phyloP scores from a whole-genome alignment of 2,113 vertebrate genomes.

The Oceanites oceanicus region DNA sequence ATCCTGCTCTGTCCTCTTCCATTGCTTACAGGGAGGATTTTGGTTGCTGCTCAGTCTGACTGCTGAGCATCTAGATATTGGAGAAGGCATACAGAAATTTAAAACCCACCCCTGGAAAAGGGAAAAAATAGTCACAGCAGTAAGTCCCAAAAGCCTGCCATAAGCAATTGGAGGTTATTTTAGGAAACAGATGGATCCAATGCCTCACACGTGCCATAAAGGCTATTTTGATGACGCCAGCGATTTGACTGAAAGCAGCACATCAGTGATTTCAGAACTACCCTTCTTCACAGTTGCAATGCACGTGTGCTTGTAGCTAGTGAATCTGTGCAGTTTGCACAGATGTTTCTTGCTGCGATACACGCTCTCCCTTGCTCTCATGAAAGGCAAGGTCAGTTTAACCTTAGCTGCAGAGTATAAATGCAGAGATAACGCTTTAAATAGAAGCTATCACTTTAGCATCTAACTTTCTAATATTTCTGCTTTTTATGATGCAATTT shows the following conservation, averaged over 20 bases:
- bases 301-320: accelerated
- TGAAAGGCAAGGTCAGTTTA: background rate
- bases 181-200: background rate
- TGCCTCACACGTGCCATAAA: background rate
- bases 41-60: background rate
- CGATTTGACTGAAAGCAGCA: background rate
- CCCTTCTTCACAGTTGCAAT: background rate
- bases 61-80: background rate
- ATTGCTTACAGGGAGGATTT: accelerated
- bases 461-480: background rate
- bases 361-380: accelerated
- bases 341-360: background rate
- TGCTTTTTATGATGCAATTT: background rate
- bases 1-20: background rate
- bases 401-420: background rate
- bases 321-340: accelerated
- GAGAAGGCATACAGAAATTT: background rate
- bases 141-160: background rate
- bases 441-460: background rate
- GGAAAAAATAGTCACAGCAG: background rate
- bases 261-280: background rate
- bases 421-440: background rate
- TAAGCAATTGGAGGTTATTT: background rate
- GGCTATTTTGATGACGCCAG: background rate
- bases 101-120: background rate